Evolutionary conservation across 1,140 invertebrate species (phyloP), one percentile per base, ranked within the genome.

Genomic region (Microplitis mediator): DNA sequence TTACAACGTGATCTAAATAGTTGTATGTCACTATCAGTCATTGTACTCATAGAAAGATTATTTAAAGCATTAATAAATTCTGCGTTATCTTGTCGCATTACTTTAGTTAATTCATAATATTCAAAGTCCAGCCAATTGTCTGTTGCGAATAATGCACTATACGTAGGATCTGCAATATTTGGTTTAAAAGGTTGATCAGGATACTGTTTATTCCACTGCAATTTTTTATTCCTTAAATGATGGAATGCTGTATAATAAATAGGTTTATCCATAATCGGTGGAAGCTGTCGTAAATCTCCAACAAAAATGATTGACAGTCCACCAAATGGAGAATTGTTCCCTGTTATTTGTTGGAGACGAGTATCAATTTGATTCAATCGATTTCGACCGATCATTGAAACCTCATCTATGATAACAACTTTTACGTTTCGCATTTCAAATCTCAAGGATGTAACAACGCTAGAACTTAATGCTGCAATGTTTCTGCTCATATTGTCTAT

Each of bases 211-310:
- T 31, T 34, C 23, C 58, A 61, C 9, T 34, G 23, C 1, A 32
- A 11, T 61, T 61, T 61, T 61, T 13, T 9, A 16, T 56, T 14
- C 14, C 54, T 35, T 32, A 66, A 56, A 56, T 56, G 4, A 56
- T 56, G 4, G 4, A n/a, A 14, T 16, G 54, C 54, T 9, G 9
- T 56, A 56, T 56, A 13, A 56, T 56, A 76, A 36, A 79, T 71
- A 9, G 72, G 63, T 65, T 11, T 63, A 61, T 75, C 73, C 45
- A 35, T 68, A 52, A 79, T 74, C 23, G 78, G 76, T 67, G 71
- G 75, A 56, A 77, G 60, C 73, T 79, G 77, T 50, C 68, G 66
- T 39, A 78, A 72, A 76, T 80, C 78, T n/a, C 75, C 77, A 39
- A 81, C 73, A 54, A 77, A 58, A 9, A 81, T 72, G 8, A 81